Percentiles rank a stretch among this genome's conserved stretches.
phyloP scores from a whole-genome alignment of 2,888 invertebrate species.

The Tachina grossa region DNA sequence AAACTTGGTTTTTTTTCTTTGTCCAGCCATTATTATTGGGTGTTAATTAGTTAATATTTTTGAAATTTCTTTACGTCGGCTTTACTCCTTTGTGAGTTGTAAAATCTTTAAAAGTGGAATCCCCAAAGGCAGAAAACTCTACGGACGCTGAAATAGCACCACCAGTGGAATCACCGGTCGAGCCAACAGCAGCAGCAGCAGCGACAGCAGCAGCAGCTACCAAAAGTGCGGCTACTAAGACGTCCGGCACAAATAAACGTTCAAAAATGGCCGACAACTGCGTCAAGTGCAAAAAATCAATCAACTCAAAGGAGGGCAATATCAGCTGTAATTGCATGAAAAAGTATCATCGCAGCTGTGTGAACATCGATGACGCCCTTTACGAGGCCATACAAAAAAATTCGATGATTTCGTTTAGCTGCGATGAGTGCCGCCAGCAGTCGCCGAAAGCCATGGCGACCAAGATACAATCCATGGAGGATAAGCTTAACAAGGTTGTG shows the following conservation, averaged over 20 bases:
- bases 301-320: constrained; percentile 78
- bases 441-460: constrained; percentile 77
- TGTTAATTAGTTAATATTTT: constrained; percentile 68
- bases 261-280: constrained; percentile 80
- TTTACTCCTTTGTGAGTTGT: constrained; percentile 69
- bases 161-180: constrained; percentile 71
- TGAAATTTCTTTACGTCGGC: constrained; percentile 66
- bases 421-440: constrained; percentile 80
- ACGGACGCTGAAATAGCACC: constrained; percentile 71
- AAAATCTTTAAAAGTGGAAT: constrained; percentile 70
- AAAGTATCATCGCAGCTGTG: constrained; percentile 79
- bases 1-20: constrained; percentile 58
- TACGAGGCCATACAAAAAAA: constrained; percentile 80
- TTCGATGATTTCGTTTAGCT: constrained; percentile 79
- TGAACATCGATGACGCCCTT: constrained; percentile 78
- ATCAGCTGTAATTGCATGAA: constrained; percentile 79
- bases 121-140: constrained; percentile 71
- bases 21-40: constrained; percentile 61
- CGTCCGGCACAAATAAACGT: constrained; percentile 65
- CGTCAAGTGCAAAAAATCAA: constrained; percentile 80
- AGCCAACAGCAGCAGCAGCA: constrained; percentile 65
- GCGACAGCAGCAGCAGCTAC: constrained; percentile 48
- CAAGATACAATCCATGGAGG: constrained; percentile 79
- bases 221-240: constrained; percentile 45
- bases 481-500: constrained; percentile 80